Percentiles rank a stretch among this genome's conserved stretches.
Conservation (phyloP, 2,888 invertebrate genomes). For the Boloria euphrosyne region DNA sequence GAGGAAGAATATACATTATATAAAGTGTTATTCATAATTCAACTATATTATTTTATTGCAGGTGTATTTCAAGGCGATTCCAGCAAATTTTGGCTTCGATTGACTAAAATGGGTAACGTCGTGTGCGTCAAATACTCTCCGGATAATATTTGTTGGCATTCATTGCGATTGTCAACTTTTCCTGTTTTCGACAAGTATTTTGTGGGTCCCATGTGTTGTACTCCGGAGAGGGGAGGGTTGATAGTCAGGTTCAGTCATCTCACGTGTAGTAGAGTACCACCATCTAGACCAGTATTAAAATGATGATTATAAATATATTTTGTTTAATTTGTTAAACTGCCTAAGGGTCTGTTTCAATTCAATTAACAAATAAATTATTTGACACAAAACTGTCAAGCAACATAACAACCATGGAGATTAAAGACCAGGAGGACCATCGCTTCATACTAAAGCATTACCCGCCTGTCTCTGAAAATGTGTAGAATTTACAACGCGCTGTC, state of each 20-base stretch:
- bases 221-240: slow-evolving; percentile 59
- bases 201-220: slow-evolving; percentile 64
- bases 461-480: no score
- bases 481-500: no score
- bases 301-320: slow-evolving; percentile 49
- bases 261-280: slow-evolving; percentile 38
- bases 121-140: slow-evolving; percentile 66
- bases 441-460: no score
- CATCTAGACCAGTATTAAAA: slow-evolving; percentile 63
- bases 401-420: no score
- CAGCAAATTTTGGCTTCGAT: slow-evolving; percentile 62
- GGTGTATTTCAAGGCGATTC: slow-evolving; percentile 64
- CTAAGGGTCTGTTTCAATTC: no score
- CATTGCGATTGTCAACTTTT: slow-evolving; percentile 60
- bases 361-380: no score
- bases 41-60: slow-evolving; percentile 44
- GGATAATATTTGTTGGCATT: slow-evolving; percentile 56
- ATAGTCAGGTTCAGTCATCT: slow-evolving; percentile 57
- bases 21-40: neutral
- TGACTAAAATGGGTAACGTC: slow-evolving; percentile 54
- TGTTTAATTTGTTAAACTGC: neutral
- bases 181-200: slow-evolving; percentile 48
- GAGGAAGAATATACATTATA: no score
- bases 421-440: no score
- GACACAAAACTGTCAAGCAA: no score